Evolutionary conservation across 2,113 vertebrate species (phyloP).

Genomic region (Etia nguti): DNA sequence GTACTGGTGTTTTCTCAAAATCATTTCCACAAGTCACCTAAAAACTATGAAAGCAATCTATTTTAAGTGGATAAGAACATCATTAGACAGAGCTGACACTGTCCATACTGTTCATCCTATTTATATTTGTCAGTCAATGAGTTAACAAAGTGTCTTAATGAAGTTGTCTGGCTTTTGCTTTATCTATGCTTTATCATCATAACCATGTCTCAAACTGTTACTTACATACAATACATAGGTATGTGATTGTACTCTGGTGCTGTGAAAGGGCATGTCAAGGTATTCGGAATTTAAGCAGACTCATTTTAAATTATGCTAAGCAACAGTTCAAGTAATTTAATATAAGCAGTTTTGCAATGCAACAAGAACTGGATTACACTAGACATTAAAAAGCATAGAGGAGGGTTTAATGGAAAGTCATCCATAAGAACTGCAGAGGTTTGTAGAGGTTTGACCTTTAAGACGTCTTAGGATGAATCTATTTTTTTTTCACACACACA

Average conservation of each 20-base stretch:
- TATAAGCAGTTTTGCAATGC: neutral
- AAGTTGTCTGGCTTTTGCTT: neutral
- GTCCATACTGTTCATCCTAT: neutral
- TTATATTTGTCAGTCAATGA: neutral
- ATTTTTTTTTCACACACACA: slow-evolving; percentile 12
- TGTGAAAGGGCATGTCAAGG: neutral
- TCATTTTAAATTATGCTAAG: neutral
- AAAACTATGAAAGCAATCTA: neutral
- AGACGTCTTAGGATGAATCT: neutral
- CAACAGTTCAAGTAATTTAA: neutral
- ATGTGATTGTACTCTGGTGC: neutral
- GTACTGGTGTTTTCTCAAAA: neutral
- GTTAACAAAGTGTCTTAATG: neutral
- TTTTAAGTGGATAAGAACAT: neutral
- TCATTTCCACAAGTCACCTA: neutral
- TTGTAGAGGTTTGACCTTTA: slow-evolving; percentile 43
- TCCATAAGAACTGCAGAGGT: neutral
- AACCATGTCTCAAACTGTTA: neutral
- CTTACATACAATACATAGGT: neutral
- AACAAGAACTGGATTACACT: neutral
- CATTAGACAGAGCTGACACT: neutral
- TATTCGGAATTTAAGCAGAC: neutral
- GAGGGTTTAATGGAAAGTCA: slow-evolving; percentile 1
- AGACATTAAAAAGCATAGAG: neutral
- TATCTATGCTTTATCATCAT: neutral